A percentile compares a stretch with the other conserved stretches of the same genome.
These are phyloP conservation scores for Cloeon dipterum DNA, from an alignment of 2,888 invertebrate genomes.

Conservation along the genomic window DNA sequence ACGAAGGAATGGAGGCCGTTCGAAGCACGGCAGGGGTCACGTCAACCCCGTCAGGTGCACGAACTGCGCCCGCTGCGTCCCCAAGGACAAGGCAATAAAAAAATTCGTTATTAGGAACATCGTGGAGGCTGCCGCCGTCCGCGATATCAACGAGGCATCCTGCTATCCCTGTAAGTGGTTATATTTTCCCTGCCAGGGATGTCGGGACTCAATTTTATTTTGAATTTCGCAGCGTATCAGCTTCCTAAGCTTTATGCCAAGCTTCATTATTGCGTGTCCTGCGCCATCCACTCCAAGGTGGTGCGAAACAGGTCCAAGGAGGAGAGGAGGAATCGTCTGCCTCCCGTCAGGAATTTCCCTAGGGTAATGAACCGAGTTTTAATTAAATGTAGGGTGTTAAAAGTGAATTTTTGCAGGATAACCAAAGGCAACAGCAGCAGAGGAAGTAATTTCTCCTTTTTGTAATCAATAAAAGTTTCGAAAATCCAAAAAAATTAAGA, in stretches of 20 bases:
- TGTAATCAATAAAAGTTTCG: no score
- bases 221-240: constrained; percentile 61
- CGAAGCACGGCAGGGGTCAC: constrained; percentile 98
- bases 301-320: constrained; percentile 96
- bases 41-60: constrained; percentile 96
- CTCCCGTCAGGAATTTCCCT: constrained; percentile 76
- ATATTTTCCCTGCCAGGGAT: no score
- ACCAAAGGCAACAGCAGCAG: no score
- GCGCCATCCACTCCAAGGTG: constrained; percentile 99
- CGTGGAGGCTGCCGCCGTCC: constrained; percentile 96
- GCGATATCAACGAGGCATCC: constrained; percentile 94
- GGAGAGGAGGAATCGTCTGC: constrained; percentile 87
- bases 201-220: no score
- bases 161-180: constrained; percentile 64
- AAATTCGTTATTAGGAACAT: constrained; percentile 98
- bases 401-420: no score
- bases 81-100: constrained; percentile 99
- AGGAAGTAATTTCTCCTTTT: no score
- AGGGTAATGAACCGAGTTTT: no score
- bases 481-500: no score
- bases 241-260: constrained; percentile 97
- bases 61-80: constrained; percentile 97
- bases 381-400: no score
- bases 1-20: constrained; percentile 95
- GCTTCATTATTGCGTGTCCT: constrained; percentile 97